A percentile compares a stretch with the other conserved stretches of the same genome.
phyloP scores from a whole-genome alignment of 2,113 vertebrate genomes.

The Platycercus adscitus region DNA sequence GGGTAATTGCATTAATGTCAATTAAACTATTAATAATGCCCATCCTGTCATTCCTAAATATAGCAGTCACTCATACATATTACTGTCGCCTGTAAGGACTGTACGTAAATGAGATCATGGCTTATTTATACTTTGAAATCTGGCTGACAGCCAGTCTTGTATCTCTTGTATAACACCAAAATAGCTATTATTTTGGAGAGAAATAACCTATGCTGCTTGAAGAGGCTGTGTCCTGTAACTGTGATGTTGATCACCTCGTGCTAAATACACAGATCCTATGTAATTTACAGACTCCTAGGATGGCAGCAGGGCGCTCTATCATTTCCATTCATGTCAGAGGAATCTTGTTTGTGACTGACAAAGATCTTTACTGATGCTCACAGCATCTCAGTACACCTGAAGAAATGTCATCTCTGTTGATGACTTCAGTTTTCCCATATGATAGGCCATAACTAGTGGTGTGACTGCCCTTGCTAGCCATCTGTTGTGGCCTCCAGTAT shows the following conservation, averaged over 20 bases:
- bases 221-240: neutral
- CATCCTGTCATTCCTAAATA: conserved; percentile 78
- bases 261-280: neutral
- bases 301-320: neutral
- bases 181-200: neutral
- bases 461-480: neutral
- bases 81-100: conserved; percentile 62
- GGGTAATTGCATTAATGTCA: conserved; percentile 82
- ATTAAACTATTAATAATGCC: conserved; percentile 85
- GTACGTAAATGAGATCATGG: conserved; percentile 63
- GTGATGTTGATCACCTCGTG: neutral
- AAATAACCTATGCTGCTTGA: neutral
- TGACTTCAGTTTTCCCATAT: neutral
- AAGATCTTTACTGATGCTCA: neutral
- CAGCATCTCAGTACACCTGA: neutral
- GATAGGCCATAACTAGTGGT: neutral
- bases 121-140: conserved; percentile 37
- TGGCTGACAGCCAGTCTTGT: neutral
- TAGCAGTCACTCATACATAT: conserved; percentile 67
- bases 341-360: neutral
- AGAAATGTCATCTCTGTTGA: neutral
- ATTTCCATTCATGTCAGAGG: neutral
- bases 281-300: neutral
- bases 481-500: neutral
- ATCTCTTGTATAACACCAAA: neutral